These are phyloP conservation scores for Exaiptasia diaphana DNA, from an alignment of 64 coral and sea anemone species.

Conservation along the genomic window DNA sequence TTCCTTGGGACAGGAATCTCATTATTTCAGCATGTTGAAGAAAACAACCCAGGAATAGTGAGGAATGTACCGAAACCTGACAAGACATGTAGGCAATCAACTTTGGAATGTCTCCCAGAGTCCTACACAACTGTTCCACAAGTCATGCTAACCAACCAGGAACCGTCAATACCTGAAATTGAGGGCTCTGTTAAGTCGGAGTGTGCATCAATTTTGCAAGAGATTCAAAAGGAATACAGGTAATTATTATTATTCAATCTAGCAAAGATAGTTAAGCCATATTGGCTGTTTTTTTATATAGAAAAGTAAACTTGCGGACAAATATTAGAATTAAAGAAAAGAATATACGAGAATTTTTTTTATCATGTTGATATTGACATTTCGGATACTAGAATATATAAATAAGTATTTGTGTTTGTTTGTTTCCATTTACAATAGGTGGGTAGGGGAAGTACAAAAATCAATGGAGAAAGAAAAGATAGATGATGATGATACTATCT, in stretches of 20 bases:
- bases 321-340: too few species aligned
- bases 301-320: too few species aligned
- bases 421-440: neutral
- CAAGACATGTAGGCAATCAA: neutral
- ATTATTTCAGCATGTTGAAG: conserved; percentile 17
- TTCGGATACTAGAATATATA: neutral
- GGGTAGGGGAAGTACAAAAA: neutral
- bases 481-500: neutral
- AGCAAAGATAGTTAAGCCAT: too few species aligned
- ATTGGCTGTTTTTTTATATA: too few species aligned
- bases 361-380: neutral
- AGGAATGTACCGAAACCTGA: neutral
- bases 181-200: neutral
- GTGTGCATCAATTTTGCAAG: neutral
- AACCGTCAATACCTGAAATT: neutral
- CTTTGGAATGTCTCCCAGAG: neutral
- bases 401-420: neutral
- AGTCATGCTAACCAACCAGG: neutral
- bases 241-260: too few species aligned
- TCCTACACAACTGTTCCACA: conserved; percentile 2
- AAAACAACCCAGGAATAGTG: neutral
- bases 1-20: conserved; percentile 44
- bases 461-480: neutral
- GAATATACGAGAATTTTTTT: too few species aligned
- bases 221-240: neutral